phyloP scores from a whole-genome alignment of 2,797 vertebrate genomes.

The Hydrolagus colliei region DNA sequence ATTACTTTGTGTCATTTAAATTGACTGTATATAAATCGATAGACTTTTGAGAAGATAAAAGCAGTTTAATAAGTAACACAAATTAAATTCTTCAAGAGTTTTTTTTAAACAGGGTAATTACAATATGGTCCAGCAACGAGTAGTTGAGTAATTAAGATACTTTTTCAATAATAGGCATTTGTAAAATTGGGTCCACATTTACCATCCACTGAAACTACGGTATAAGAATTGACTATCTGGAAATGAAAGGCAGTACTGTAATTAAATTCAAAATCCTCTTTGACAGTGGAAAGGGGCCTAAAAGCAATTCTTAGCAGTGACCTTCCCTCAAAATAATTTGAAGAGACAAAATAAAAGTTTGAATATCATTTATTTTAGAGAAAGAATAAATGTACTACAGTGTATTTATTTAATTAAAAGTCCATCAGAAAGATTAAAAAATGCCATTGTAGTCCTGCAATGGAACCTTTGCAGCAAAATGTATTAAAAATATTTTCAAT shows the following conservation, averaged over 20 bases:
- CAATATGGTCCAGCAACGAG: not conserved
- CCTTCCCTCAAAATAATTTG: conserved; percentile 16
- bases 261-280: not conserved
- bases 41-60: conserved; percentile 1
- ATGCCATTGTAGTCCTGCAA: too few relatives aligned
- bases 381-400: conserved; percentile 10
- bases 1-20: not conserved
- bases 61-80: not conserved
- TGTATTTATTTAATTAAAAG: conserved; percentile 22
- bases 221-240: not conserved
- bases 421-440: conserved; percentile 14
- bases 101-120: too few relatives aligned
- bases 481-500: not conserved
- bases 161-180: too few relatives aligned
- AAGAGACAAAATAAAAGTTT: conserved; percentile 20
- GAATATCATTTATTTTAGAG: conserved; percentile 4
- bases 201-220: not conserved
- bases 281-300: not conserved
- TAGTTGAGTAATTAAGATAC: not conserved
- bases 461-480: not conserved
- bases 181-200: too few relatives aligned
- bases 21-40: not conserved
- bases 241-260: not conserved
- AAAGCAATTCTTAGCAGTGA: not conserved
- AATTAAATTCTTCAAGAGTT: too few relatives aligned